These are phyloP conservation scores for Cygnus buccinator DNA, from an alignment of 2,113 vertebrate species.

Conservation along the genomic window DNA sequence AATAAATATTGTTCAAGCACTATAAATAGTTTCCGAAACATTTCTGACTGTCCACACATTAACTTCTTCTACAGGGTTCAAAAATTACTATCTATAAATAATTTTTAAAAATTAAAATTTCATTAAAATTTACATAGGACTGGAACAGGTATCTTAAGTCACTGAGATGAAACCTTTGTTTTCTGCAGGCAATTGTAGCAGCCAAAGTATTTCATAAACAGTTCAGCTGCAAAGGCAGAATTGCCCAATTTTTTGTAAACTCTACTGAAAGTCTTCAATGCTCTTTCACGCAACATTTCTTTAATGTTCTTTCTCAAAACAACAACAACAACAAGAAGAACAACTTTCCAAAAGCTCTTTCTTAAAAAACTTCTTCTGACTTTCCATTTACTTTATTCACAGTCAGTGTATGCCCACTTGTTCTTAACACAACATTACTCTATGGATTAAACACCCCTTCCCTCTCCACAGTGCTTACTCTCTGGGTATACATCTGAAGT, in stretches of 20 bases:
- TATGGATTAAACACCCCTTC: neutral
- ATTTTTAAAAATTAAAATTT: neutral
- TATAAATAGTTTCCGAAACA: neutral
- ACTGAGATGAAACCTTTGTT: neutral
- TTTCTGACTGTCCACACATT: neutral
- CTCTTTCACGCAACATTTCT: neutral
- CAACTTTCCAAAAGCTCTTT: neutral
- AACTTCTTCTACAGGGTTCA: neutral
- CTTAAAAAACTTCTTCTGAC: neutral
- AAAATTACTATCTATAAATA: neutral
- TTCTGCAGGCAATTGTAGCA: neutral
- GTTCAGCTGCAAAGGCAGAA: neutral
- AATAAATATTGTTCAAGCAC: neutral
- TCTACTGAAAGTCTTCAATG: neutral
- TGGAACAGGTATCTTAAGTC: neutral
- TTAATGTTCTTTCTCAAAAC: neutral
- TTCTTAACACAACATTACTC: neutral
- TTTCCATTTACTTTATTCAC: neutral
- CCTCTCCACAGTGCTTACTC: neutral
- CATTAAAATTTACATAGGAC: neutral
- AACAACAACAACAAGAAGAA: too few relatives aligned
- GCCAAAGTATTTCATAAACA: neutral
- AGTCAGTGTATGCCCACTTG: neutral
- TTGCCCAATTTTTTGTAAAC: neutral
- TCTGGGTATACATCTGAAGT: neutral